A percentile compares a stretch with the other conserved stretches of the same genome.
These are phyloP conservation scores for Malurus splendens DNA, from an alignment of 2,797 vertebrate genomes.

Conservation along the genomic window DNA sequence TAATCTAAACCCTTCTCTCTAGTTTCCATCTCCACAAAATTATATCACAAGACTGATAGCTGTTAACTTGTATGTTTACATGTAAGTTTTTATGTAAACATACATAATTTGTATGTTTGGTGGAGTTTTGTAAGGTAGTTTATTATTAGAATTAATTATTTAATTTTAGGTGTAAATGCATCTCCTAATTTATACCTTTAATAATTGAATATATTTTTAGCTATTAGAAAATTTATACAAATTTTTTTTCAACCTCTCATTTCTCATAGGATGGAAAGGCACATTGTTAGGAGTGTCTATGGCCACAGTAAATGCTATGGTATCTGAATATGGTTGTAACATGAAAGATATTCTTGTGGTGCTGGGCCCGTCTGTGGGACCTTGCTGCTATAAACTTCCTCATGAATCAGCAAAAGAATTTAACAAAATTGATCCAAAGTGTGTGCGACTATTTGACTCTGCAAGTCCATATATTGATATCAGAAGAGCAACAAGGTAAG, in stretches of 20 bases:
- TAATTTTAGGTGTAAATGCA: not conserved
- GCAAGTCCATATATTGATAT: slow-evolving; percentile 79
- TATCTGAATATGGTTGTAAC: slow-evolving; percentile 75
- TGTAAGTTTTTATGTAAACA: too few relatives aligned
- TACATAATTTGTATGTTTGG: not conserved
- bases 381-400: slow-evolving; percentile 86
- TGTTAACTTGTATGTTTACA: not conserved
- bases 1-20: not conserved
- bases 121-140: not conserved
- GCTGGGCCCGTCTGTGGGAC: slow-evolving; percentile 87
- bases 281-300: slow-evolving; percentile 86
- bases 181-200: not conserved
- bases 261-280: slow-evolving; percentile 86
- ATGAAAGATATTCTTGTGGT: slow-evolving; percentile 79
- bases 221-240: not conserved
- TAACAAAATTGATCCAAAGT: slow-evolving; percentile 77
- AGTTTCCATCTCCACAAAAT: not conserved
- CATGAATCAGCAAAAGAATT: slow-evolving; percentile 76
- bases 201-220: not conserved
- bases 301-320: slow-evolving; percentile 87
- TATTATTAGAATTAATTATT: not conserved
- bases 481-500: slow-evolving; percentile 86
- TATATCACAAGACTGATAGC: not conserved
- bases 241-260: not conserved
- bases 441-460: slow-evolving; percentile 75